Evolutionary conservation across 2,888 invertebrate genomes (phyloP).

Genomic region (Nineta flava): DNA sequence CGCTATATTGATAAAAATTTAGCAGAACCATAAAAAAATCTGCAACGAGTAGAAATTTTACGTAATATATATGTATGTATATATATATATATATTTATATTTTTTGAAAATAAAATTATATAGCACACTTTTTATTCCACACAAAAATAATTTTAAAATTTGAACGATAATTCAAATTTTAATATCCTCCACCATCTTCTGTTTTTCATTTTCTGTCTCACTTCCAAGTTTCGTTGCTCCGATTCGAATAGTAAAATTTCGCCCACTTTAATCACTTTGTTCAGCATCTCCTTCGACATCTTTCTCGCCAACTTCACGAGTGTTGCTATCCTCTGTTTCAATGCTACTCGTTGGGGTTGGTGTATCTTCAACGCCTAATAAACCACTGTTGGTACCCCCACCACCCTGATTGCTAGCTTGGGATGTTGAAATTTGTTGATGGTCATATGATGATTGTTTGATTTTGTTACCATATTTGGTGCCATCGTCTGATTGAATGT

Average conservation of each 20-base stretch:
- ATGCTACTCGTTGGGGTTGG: constrained; percentile 40
- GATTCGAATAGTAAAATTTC: neutral
- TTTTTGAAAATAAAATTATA: too few relatives aligned
- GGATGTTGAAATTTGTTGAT: constrained; percentile 17
- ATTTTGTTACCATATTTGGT: constrained; percentile 10
- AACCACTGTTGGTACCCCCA: constrained; percentile 9
- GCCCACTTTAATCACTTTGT: constrained; percentile 30
- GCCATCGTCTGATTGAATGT: neutral
- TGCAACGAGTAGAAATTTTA: too few relatives aligned
- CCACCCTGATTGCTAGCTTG: constrained; percentile 16
- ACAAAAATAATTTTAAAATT: too few relatives aligned
- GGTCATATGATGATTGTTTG: constrained; percentile 14
- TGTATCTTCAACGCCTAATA: constrained; percentile 29
- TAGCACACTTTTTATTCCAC: too few relatives aligned
- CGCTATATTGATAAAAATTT: neutral
- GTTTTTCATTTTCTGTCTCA: too few relatives aligned
- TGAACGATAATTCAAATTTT: too few relatives aligned
- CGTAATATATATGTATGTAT: too few relatives aligned
- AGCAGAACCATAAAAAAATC: too few relatives aligned
- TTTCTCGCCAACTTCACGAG: constrained; percentile 34
- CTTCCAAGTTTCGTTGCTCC: neutral
- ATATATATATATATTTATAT: too few relatives aligned
- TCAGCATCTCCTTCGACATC: constrained; percentile 40
- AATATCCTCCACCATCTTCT: too few relatives aligned
- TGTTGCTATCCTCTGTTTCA: constrained; percentile 38